A percentile compares a stretch with the other conserved stretches of the same genome.
Conservation (phyloP, 2,113 vertebrate genomes). For the Turdus rufiventris region DNA sequence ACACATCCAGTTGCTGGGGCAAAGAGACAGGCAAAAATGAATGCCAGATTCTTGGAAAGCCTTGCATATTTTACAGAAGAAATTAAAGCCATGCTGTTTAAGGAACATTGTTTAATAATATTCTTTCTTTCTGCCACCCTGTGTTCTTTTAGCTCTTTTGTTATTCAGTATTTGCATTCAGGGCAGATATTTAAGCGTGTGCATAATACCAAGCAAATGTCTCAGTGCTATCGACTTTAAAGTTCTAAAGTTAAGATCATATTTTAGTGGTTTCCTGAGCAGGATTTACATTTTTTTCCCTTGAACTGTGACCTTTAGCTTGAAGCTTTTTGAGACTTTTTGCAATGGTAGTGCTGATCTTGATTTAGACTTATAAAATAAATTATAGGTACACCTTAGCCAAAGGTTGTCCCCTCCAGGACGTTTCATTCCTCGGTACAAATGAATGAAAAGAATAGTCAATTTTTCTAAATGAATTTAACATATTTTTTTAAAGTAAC, state of each 20-base stretch:
- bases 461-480: not conserved
- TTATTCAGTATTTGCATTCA: not conserved
- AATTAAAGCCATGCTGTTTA: slow-evolving; percentile 53
- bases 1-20: slow-evolving; percentile 11
- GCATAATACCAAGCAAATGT: slow-evolving; percentile 53
- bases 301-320: not conserved
- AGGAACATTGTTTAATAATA: slow-evolving; percentile 53
- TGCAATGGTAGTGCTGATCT: not conserved
- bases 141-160: slow-evolving; percentile 24
- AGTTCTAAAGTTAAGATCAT: slow-evolving; percentile 55
- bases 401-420: not conserved
- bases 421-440: not conserved
- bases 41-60: slow-evolving; percentile 65
- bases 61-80: slow-evolving; percentile 60
- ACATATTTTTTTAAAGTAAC: not conserved
- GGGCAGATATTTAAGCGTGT: slow-evolving; percentile 15
- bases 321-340: not conserved
- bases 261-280: slow-evolving; percentile 49
- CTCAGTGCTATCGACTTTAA: slow-evolving; percentile 37
- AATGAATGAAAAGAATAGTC: not conserved
- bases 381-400: not conserved
- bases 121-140: slow-evolving; percentile 35
- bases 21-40: slow-evolving; percentile 59
- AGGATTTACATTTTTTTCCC: not conserved
- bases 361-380: not conserved